phyloP scores from a whole-genome alignment of 92 coral and sea anemone genomes.

The Plumapathes pennacea region DNA sequence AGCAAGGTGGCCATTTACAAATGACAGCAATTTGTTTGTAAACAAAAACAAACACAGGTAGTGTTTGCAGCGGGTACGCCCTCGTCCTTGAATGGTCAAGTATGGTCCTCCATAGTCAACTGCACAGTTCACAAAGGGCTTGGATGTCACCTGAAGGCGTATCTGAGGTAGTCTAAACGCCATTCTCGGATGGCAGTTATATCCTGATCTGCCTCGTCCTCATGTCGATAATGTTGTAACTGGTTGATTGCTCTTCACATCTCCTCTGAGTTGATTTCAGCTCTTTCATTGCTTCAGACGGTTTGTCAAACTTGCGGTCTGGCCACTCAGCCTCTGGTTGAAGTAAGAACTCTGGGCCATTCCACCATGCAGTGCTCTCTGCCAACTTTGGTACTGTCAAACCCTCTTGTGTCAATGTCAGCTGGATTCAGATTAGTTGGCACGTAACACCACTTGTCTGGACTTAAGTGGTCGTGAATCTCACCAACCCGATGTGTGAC shows the following conservation, averaged over 20 bases:
- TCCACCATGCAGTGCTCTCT: slow-evolving; percentile 14
- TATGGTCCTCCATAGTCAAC: slow-evolving; percentile 46
- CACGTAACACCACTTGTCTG: slow-evolving; percentile 61
- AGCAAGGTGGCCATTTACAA: slow-evolving; percentile 54
- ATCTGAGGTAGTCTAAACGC: slow-evolving; percentile 34
- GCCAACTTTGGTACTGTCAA: slow-evolving; percentile 4
- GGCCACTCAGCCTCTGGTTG: slow-evolving; percentile 4
- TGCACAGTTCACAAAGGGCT: slow-evolving; percentile 51
- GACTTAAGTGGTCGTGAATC: slow-evolving; percentile 41
- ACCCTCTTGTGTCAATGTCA: slow-evolving; percentile 47
- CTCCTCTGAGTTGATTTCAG: slow-evolving; percentile 15
- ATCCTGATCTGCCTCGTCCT: too few relatives aligned
- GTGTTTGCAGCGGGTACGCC: slow-evolving; percentile 40
- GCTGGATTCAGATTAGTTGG: slow-evolving; percentile 57
- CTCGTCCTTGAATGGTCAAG: slow-evolving; percentile 36
- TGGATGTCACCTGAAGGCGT: slow-evolving; percentile 34
- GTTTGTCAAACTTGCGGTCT: slow-evolving; percentile 8
- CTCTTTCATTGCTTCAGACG: slow-evolving; percentile 9
- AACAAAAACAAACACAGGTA: slow-evolving; percentile 49
- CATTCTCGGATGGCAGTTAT: too few relatives aligned
- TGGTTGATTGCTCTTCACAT: slow-evolving; percentile 6
- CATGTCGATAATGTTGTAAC: too few relatives aligned
- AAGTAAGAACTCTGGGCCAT: not conserved
- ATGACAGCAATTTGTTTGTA: slow-evolving; percentile 55
- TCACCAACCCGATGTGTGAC: slow-evolving; percentile 60